Conservation (phyloP, 2,888 invertebrate species). For the Eupithecia insigniata region DNA sequence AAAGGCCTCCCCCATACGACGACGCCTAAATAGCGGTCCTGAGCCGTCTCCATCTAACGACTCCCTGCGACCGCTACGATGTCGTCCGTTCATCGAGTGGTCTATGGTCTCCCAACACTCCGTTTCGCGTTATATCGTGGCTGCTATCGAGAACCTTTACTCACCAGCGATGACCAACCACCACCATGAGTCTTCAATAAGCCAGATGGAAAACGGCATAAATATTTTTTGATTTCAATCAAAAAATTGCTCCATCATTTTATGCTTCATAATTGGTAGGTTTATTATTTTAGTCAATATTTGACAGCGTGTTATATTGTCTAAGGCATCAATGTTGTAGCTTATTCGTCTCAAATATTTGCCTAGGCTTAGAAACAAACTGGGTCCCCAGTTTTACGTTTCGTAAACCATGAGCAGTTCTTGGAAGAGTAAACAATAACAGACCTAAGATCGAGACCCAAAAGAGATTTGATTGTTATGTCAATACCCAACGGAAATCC, state of each 20-base stretch:
- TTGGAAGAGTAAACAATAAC: slow-evolving; percentile 34
- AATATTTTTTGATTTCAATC: background rate
- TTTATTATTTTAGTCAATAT: slow-evolving; percentile 1
- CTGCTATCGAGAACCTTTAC: too few species aligned
- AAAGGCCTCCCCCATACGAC: too few species aligned
- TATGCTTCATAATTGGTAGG: background rate
- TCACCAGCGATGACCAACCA: too few species aligned
- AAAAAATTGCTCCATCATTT: background rate
- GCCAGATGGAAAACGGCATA: background rate
- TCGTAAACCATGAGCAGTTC: slow-evolving; percentile 15
- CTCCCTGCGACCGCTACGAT: too few species aligned
- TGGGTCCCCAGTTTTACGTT: slow-evolving; percentile 14
- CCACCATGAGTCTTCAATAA: background rate
- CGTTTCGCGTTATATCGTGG: too few species aligned
- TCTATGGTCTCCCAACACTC: too few species aligned
- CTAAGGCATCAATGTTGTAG: slow-evolving; percentile 12
- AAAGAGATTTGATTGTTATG: slow-evolving; percentile 50
- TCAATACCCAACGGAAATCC: slow-evolving; percentile 49
- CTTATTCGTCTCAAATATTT: slow-evolving; percentile 16
- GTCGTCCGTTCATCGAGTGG: too few species aligned
- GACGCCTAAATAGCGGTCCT: too few species aligned
- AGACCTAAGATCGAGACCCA: slow-evolving; percentile 40
- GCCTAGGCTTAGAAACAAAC: slow-evolving; percentile 19
- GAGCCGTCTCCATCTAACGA: too few species aligned
- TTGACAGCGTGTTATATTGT: too few species aligned